Evolutionary conservation across 2,888 invertebrate species (phyloP), one percentile per base, ranked within the genome.

Genomic region (Hypomecis atomaria): DNA sequence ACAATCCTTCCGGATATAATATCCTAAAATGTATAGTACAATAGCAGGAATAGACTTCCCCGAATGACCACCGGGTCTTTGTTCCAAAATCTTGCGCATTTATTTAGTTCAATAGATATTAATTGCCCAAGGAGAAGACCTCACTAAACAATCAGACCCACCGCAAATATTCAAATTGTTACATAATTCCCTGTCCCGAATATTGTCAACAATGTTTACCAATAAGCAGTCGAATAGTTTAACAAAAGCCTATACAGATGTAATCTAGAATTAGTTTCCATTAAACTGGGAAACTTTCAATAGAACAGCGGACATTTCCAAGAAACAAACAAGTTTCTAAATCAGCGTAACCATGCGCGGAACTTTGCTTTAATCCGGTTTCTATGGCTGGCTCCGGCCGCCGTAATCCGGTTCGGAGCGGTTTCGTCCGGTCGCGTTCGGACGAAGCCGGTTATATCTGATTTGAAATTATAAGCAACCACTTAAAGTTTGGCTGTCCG

Each of bases 281-380:
- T 77, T 79, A 80, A 84, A 85, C 79, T 82, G 68, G 70, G 65
- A 68, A 78, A 77, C 74, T 76, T 73, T 72, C 77, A 76, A 78
- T 74, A 75, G 76, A 77, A 79, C 75, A 76, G 79, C 80, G 59
- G 64, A 66, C 65, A 67, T 80, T 83, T 80, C 78, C 83, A 84
- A 86, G 88, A 83, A 89, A 88, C 88, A 87, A 89, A 87, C 88
- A 88, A 90, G 89, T 88, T 89, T 86, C 89, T 84, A 87, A 89
- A 89, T 90, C 88, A 85, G 86, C n/a, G n/a, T n/a, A n/a, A n/a
- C n/a, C n/a, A n/a, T n/a, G n/a, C n/a, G n/a, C 84, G 78, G 81
- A 89, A 90, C 84, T 89, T 87, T 77, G 84, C 84, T 83, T 84
- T 90, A 89, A 89, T 88, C 88, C 83, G 81, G 85, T 86, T 87